phyloP scores from a whole-genome alignment of 2,888 invertebrate species.

The Phengaris arion region DNA sequence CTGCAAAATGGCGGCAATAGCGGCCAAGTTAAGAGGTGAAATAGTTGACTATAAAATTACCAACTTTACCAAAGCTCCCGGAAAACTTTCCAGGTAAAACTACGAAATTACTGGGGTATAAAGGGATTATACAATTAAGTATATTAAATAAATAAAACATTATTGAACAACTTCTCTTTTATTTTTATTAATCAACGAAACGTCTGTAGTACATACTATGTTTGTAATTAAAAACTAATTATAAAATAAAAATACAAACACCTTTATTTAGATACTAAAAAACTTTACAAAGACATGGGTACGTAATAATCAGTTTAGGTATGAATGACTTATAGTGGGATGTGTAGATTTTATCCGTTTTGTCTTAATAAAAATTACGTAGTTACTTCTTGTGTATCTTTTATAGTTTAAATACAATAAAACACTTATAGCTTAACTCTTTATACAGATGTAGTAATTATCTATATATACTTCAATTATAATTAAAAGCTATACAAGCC shows the following conservation, averaged over 20 bases:
- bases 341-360: background rate
- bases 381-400: background rate
- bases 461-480: background rate
- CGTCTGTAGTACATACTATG: background rate
- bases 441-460: background rate
- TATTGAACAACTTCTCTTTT: conserved; percentile 16
- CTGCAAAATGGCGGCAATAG: too few relatives aligned
- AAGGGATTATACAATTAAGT: too few relatives aligned
- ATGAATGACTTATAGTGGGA: background rate
- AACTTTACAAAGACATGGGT: background rate
- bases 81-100: too few relatives aligned
- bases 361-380: background rate
- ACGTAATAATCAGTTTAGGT: background rate
- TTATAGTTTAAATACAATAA: background rate
- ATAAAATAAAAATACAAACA: background rate
- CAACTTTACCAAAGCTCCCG: too few relatives aligned
- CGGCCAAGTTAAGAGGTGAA: too few relatives aligned
- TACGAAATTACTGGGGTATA: too few relatives aligned
- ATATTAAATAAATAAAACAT: conserved; percentile 12
- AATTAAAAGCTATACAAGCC: background rate
- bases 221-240: conserved; percentile 1
- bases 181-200: conserved; percentile 2
- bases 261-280: background rate
- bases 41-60: too few relatives aligned
- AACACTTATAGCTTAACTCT: conserved; percentile 5